phyloP scores from a whole-genome alignment of 2,888 invertebrate species.

The Palloptera scutellata region DNA sequence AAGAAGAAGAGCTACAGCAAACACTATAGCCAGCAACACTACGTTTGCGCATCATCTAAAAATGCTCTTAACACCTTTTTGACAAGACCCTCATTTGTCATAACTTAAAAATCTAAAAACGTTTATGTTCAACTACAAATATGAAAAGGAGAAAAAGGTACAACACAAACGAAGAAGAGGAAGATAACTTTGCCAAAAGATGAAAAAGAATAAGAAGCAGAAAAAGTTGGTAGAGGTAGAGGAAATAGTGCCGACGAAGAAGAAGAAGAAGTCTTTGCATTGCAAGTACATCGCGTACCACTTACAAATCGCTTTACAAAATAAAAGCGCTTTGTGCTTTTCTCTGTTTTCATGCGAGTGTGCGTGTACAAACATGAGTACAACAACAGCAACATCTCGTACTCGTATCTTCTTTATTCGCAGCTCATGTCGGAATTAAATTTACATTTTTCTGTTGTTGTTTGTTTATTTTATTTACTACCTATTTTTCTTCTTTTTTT shows the following conservation, averaged over 20 bases:
- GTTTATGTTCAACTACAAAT: background rate
- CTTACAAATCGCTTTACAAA: conserved; percentile 24
- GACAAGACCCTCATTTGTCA: conserved; percentile 46
- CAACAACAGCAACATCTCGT: no score
- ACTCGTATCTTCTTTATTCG: no score
- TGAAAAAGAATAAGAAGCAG: no score
- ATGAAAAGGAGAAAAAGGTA: no score
- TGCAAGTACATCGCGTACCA: background rate
- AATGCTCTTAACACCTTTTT: conserved; percentile 47
- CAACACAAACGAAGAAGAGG: background rate
- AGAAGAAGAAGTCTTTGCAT: no score
- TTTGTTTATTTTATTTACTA: background rate
- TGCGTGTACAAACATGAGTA: background rate
- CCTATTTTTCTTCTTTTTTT: background rate
- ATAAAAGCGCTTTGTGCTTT: conserved; percentile 6
- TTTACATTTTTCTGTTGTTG: background rate
- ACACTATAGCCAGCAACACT: conserved; percentile 11
- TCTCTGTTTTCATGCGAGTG: conserved; percentile 1
- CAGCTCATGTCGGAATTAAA: no score
- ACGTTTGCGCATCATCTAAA: conserved; percentile 21
- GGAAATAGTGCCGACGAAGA: no score
- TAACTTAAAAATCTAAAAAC: conserved; percentile 19
- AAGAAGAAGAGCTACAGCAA: background rate
- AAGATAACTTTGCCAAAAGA: background rate
- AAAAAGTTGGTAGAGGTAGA: no score